Evolutionary conservation across 1,140 invertebrate genomes (phyloP), one percentile per base, ranked within the genome.

Genomic region (Rhizoglyphus robini): DNA sequence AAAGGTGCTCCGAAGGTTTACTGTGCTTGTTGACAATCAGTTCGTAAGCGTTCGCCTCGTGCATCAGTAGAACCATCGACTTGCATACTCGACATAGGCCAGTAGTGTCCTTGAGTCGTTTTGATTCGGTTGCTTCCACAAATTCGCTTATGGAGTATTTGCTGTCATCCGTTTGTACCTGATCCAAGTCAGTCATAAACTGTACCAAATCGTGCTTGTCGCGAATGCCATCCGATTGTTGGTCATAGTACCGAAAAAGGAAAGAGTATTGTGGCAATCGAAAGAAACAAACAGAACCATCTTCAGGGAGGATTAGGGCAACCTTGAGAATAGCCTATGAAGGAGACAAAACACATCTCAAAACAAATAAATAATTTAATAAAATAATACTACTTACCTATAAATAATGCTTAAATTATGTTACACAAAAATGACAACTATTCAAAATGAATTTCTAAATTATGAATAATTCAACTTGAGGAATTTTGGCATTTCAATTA

Each of bases 361-460:
- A 65, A 13, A 8, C 63, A 63, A 8, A 61, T 62, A 41, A 27
- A 65, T 20, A 62, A 65, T n/a, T n/a, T n/a, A n/a, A n/a, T n/a
- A n/a, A n/a, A n/a, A n/a, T n/a, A n/a, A n/a, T n/a, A n/a, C n/a
- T n/a, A n/a, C n/a, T n/a, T n/a, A n/a, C n/a, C n/a, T n/a, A n/a
- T n/a, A n/a, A n/a, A n/a, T n/a, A n/a, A n/a, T n/a, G n/a, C n/a
- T n/a, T n/a, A n/a, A n/a, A n/a, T n/a, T n/a, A 29, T 65, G 63
- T 38, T 65, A 25, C 60, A 65, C 27, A 38, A 65, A 65, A 36
- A 67, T 61, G 62, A 8, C 15, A 62, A 63, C 62, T 47, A 63
- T 20, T 15, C 20, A 20, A 54, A 54, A 8, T 54, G 23, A 32
- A 54, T 23, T 15, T 15, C 23, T n/a, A n/a, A n/a, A n/a, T n/a